phyloP scores from a whole-genome alignment of 2,113 vertebrate genomes.

The Zapornia atra region DNA sequence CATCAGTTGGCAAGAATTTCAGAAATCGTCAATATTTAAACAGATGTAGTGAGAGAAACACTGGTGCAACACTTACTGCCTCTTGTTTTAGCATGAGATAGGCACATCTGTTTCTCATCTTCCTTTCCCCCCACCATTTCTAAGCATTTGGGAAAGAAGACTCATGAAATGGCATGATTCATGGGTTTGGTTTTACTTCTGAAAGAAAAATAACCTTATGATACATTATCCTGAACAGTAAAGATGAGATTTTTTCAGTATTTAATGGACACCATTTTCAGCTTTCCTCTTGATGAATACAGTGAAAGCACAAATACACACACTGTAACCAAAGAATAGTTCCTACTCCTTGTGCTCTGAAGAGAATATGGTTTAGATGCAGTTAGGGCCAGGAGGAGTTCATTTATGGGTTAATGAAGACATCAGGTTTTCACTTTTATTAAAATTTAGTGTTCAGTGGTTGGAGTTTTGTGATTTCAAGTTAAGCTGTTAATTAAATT shows the following conservation, averaged over 20 bases:
- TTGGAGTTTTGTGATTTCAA: slow-evolving; percentile 9
- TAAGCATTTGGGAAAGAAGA: background rate
- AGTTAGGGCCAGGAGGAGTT: background rate
- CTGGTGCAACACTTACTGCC: background rate
- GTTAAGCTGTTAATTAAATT: slow-evolving; percentile 27
- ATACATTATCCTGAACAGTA: background rate
- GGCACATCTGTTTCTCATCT: background rate
- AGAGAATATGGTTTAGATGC: background rate
- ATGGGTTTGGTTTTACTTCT: background rate
- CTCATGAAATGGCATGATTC: background rate
- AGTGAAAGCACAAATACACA: background rate
- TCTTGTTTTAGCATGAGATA: background rate
- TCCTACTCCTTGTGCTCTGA: background rate
- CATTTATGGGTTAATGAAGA: background rate
- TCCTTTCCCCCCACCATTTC: background rate
- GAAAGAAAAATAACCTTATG: background rate
- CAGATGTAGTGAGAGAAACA: background rate
- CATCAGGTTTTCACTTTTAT: background rate
- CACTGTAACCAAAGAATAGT: background rate
- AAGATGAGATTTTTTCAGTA: background rate
- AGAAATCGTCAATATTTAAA: background rate
- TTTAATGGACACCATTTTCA: background rate
- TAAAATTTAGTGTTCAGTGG: background rate
- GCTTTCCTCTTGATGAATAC: background rate
- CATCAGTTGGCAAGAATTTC: background rate